These are phyloP conservation scores for Actinemys pallida DNA, from an alignment of 2,113 vertebrate genomes.

Conservation along the genomic window DNA sequence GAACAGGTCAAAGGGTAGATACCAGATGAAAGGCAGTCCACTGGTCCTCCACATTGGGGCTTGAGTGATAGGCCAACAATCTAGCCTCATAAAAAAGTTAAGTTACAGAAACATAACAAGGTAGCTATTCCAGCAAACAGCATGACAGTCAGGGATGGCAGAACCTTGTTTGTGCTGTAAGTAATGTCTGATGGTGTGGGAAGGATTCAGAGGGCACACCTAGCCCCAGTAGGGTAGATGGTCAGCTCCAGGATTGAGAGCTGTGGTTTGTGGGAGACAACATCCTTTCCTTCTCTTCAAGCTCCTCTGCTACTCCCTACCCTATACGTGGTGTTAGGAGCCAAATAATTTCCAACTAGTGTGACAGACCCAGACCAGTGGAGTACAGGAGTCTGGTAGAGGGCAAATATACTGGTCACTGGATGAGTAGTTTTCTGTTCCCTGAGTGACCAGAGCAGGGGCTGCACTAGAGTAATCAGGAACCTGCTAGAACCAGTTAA, in stretches of 20 bases:
- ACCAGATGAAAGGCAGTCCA: background rate
- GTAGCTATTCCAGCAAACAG: background rate
- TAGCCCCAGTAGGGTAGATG: background rate
- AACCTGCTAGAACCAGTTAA: no score
- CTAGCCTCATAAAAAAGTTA: background rate
- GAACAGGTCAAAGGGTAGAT: background rate
- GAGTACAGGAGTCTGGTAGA: no score
- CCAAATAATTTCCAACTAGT: no score
- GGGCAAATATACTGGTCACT: no score
- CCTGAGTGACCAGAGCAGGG: no score
- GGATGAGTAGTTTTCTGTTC: no score
- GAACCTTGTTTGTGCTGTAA: background rate
- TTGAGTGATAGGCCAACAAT: background rate
- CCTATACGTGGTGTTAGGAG: background rate
- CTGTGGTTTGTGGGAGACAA: background rate
- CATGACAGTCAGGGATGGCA: background rate
- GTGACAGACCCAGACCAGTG: no score
- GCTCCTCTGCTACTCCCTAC: background rate
- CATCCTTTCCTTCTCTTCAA: background rate
- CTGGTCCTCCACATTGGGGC: background rate
- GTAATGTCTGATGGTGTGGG: background rate
- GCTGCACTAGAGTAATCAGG: no score
- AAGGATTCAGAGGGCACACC: background rate
- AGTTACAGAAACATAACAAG: background rate
- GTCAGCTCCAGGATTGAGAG: background rate